Conservation (phyloP, 1,140 invertebrate species). For the Thaumatotibia leucotreta region DNA sequence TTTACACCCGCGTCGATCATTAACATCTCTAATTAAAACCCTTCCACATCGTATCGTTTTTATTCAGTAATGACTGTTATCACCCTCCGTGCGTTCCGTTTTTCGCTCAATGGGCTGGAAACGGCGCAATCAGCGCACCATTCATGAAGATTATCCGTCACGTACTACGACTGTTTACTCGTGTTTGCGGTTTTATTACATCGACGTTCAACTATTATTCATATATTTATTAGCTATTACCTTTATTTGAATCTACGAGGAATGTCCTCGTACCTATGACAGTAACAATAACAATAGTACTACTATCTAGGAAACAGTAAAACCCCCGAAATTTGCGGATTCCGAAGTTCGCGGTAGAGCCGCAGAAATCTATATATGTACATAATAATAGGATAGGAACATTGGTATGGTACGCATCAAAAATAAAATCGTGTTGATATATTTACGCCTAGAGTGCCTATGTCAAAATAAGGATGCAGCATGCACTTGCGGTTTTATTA, state of each 20-base stretch:
- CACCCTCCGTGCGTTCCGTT: constrained; percentile 19
- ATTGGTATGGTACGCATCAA: no score
- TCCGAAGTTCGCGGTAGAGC: no score
- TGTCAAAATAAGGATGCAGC: no score
- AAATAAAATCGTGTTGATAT: no score
- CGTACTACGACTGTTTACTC: constrained; percentile 1
- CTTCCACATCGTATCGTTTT: constrained; percentile 48
- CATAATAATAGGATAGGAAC: no score
- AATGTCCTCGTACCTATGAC: no score
- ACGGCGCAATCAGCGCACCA: constrained; percentile 12
- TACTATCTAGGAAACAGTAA: no score
- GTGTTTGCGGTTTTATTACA: neutral
- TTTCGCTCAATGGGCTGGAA: constrained; percentile 23
- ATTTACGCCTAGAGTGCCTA: no score
- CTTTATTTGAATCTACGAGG: no score
- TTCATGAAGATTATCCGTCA: constrained; percentile 10
- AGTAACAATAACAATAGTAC: no score
- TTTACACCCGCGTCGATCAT: constrained; percentile 30
- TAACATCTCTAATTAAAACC: constrained; percentile 52
- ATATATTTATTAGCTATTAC: neutral
- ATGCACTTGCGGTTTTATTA: constrained; percentile 26
- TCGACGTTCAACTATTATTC: neutral
- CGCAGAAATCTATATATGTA: no score
- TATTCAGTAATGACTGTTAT: constrained; percentile 37
- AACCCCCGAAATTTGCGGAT: no score